Conservation (phyloP, 2,888 invertebrate genomes). For the Choristoneura rosaceana region DNA sequence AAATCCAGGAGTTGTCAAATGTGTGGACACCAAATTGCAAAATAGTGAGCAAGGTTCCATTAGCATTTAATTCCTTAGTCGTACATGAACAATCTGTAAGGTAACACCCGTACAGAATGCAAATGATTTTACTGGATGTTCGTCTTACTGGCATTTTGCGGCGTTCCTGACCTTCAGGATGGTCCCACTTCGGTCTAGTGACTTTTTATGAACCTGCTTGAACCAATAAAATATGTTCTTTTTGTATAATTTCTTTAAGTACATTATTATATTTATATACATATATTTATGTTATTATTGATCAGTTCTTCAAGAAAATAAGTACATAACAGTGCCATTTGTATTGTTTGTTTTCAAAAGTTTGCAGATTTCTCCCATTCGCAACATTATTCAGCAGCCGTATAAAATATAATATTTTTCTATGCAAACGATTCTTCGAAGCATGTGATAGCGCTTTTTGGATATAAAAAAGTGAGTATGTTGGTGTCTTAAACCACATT, state of each 20-base stretch:
- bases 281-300: neutral
- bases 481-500: slow-evolving; percentile 77
- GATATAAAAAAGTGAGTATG: slow-evolving; percentile 66
- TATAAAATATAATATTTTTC: slow-evolving; percentile 74
- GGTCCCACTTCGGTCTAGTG: neutral
- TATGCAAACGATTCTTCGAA: slow-evolving; percentile 70
- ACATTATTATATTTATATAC: neutral
- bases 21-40: no score
- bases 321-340: slow-evolving; percentile 77
- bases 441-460: slow-evolving; percentile 77
- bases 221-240: neutral
- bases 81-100: no score
- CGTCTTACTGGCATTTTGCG: neutral
- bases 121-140: neutral
- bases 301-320: slow-evolving; percentile 46
- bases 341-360: slow-evolving; percentile 50
- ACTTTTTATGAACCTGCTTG: neutral
- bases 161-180: neutral
- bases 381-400: slow-evolving; percentile 64
- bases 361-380: slow-evolving; percentile 63
- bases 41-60: no score
- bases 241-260: slow-evolving; percentile 1
- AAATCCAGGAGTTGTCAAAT: no score
- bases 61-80: no score
- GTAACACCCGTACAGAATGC: no score